Conservation (phyloP, 2,113 vertebrate species). For the Limanda limanda region DNA sequence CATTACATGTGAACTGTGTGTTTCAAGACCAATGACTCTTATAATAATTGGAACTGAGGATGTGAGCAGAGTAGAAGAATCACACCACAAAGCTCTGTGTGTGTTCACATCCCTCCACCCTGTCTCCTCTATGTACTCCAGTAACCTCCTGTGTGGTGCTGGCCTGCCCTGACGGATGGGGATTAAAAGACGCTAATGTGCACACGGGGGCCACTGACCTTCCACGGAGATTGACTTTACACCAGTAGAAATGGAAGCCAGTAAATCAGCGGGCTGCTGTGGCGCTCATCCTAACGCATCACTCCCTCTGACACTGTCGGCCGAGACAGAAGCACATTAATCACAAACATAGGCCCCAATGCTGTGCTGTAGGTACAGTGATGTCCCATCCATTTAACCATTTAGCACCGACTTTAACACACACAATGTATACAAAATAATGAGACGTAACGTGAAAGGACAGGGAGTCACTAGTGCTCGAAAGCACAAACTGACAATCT, state of each 20-base stretch:
- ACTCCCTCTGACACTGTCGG: slow-evolving; percentile 84
- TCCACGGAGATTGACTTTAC: slow-evolving; percentile 90
- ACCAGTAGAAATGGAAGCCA: slow-evolving; percentile 87
- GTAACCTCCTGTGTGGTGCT: slow-evolving; percentile 38
- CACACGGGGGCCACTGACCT: slow-evolving; percentile 87
- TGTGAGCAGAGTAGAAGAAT: background rate
- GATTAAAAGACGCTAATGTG: slow-evolving; percentile 85
- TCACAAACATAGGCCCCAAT: slow-evolving; percentile 75
- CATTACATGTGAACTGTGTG: background rate
- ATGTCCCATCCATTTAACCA: slow-evolving; percentile 72
- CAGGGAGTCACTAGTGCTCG: background rate
- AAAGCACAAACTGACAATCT: slow-evolving; percentile 23
- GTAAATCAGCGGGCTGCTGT: slow-evolving; percentile 86
- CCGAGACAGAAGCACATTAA: slow-evolving; percentile 83
- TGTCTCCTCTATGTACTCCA: slow-evolving; percentile 56
- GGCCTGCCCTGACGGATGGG: slow-evolving; percentile 77
- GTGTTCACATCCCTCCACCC: slow-evolving; percentile 16
- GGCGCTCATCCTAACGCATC: slow-evolving; percentile 79
- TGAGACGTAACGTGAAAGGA: slow-evolving; percentile 17
- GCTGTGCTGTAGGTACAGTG: slow-evolving; percentile 62
- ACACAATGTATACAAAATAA: slow-evolving; percentile 41
- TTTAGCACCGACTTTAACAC: slow-evolving; percentile 57
- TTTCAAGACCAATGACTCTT: background rate
- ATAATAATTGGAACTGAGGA: background rate
- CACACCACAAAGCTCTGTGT: slow-evolving; percentile 6